Evolutionary conservation across 30 jellyfish, hydroid and myxozoan genomes (phyloP).

Genomic region (Aurelia aurita): DNA sequence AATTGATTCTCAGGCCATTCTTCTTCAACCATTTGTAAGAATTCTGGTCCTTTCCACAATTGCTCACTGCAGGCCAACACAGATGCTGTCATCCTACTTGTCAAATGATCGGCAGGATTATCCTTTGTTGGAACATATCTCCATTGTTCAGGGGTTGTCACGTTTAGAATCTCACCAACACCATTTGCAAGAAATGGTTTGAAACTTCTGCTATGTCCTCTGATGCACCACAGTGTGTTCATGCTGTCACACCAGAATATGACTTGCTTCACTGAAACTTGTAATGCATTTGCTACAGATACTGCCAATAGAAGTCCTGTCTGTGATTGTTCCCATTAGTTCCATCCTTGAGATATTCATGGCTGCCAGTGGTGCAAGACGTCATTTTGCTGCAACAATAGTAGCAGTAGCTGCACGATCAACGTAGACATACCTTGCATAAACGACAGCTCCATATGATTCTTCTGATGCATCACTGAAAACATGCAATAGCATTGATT

Average conservation of each 20-base stretch:
- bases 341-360: slow-evolving; percentile 65
- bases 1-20: slow-evolving; percentile 40
- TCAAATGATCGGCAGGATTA: slow-evolving; percentile 46
- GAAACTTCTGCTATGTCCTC: slow-evolving; percentile 37
- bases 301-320: no score
- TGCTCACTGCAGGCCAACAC: slow-evolving; percentile 1
- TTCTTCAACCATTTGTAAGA: slow-evolving; percentile 5
- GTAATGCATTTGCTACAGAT: no score
- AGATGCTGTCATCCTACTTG: slow-evolving; percentile 37
- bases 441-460: slow-evolving; percentile 54
- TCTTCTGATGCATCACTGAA: slow-evolving; percentile 60
- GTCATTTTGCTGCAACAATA: slow-evolving; percentile 45
- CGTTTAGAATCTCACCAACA: not conserved
- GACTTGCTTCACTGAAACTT: not conserved
- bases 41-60: slow-evolving; percentile 68
- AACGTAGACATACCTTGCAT: slow-evolving; percentile 4
- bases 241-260: slow-evolving; percentile 58
- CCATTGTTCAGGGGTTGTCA: slow-evolving; percentile 55
- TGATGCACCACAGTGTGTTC: slow-evolving; percentile 64
- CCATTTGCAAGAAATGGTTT: not conserved
- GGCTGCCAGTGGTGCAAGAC: slow-evolving; percentile 69
- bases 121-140: slow-evolving; percentile 23
- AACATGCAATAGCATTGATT: slow-evolving; percentile 2
- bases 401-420: slow-evolving; percentile 12
- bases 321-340: not conserved